Evolutionary conservation across 2,888 invertebrate genomes (phyloP), one percentile per base, ranked within the genome.

Genomic region (Pristionchus maxplancki): DNA sequence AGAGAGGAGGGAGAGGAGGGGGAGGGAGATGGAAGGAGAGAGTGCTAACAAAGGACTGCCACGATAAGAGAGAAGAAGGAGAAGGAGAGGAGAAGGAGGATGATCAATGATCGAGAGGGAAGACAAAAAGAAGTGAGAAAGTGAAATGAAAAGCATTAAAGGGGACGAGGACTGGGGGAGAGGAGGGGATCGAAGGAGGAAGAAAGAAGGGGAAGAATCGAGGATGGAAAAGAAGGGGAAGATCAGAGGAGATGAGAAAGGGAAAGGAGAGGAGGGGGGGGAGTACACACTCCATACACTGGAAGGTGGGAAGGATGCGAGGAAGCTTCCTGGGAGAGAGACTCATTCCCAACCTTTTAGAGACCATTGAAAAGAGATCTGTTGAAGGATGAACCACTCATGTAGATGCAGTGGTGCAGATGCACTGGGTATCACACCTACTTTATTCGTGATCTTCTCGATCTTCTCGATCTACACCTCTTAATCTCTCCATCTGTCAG

Each of bases 11-110:
- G 83, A 34, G 28, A 37, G 82, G 53, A 34, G 81, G 11, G 82
- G 50, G 34, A 53, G 84, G 44, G 82, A 15, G 67, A 67, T 15
- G 67, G 28, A 67, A 67, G 34, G 62, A 48, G 84, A 40, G 84
- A 84, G 84, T 74, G 74, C 74, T 74, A 74, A 74, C 74, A 74
- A 74, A 74, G 74, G 74, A 74, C 74, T 74, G 74, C 40, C 74
- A 34, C 74, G 74, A 74, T 74, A 74, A 62, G 84, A 28, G 37
- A 84, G 40, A 28, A 84, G 62, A 44, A 84, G n/a, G 84, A 84
- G 53, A 83, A 40, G 31, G 24, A 34, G 83, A 62, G 58, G 37
- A 58, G 84, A 83, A 44, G 50, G 20, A 28, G 28, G 31, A 50
- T 82, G 82, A 82, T 48, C 82, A 50, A 50, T 15, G 82, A 82